phyloP scores from a whole-genome alignment of 2,888 invertebrate genomes.

The Carterocephalus palaemon region DNA sequence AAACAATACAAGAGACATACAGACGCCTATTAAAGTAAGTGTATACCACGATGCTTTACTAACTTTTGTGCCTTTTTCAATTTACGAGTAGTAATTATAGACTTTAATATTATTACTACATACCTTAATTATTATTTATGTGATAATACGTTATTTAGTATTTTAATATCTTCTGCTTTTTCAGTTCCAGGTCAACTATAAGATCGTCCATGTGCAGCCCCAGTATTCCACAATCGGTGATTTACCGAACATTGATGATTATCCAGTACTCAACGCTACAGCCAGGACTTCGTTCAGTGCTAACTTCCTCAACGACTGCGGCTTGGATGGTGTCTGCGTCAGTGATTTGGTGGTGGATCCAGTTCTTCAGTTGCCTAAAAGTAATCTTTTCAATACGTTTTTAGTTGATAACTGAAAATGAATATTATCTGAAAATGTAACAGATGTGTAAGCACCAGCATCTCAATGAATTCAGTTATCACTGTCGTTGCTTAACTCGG shows the following conservation, averaged over 20 bases:
- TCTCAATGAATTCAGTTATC: too few species aligned
- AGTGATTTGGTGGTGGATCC: conserved; percentile 87
- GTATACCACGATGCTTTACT: not conserved
- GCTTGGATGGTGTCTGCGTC: conserved; percentile 90
- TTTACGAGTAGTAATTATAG: too few species aligned
- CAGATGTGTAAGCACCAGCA: too few species aligned
- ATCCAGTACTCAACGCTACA: conserved; percentile 93
- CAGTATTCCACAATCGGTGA: conserved; percentile 68
- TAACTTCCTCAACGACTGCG: conserved; percentile 95
- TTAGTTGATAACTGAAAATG: too few species aligned
- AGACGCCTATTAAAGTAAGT: conserved; percentile 87
- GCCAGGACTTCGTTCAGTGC: conserved; percentile 89
- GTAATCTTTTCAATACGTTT: conserved; percentile 63
- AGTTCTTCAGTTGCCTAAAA: conserved; percentile 77
- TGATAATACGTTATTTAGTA: too few species aligned
- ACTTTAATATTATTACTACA: too few species aligned
- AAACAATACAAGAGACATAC: conserved; percentile 91
- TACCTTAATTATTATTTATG: too few species aligned
- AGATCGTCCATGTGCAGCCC: conserved; percentile 85
- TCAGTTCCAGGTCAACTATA: conserved; percentile 90
- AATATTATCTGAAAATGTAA: too few species aligned
- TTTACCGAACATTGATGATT: conserved; percentile 85
- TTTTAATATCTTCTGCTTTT: too few species aligned
- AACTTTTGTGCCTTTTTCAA: not conserved
- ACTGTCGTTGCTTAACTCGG: too few species aligned